Evolutionary conservation across 2,888 invertebrate species (phyloP), one percentile per base, ranked within the genome.

Genomic region (Caenorhabditis japonica): DNA sequence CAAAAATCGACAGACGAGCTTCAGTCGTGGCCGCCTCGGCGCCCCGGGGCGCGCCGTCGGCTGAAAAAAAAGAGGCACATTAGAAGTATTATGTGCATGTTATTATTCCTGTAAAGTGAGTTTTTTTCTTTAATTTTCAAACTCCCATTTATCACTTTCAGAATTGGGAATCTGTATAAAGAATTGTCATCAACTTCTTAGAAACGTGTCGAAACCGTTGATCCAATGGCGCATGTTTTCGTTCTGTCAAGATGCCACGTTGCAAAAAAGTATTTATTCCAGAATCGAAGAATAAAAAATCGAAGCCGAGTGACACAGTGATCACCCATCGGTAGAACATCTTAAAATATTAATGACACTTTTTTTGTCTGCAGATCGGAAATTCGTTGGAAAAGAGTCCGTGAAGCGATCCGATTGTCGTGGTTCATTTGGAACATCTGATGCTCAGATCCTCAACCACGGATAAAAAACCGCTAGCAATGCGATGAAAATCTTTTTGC

Each of bases 281-380:
- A 5, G 21, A 30, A 46, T 34, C 13, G 5, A 4, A 13, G 23
- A 38, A 47, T 43, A 43, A 44, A 34, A 27, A 56, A 56, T 34
- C 34, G 56, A n/a, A 64, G 55, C 55, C 64, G 64, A 64, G 64
- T 64, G 64, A 64, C 38, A 38, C 41, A 38, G 59, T 58, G 59
- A 51, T 64, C 64, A 64, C 55, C 27, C 21, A 3, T n/a, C 15
- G 30, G 49, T 30, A 47, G 30, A 33, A 7, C 21, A 15, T 8
- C n/a, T n/a, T n/a, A 34, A 27, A 10, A 34, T 13, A 15, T 17
- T 27, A 19, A 33, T 12, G 23, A 33, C 17, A 25, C 15, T 8
- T 21, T 17, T 17, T 19, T 13, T 15, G 39, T 55, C 15, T n/a
- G n/a, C 49, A 55, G 49, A 60, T 51, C 51, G 53, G 15, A n/a